A percentile compares a stretch with the other conserved stretches of the same genome.
phyloP scores from a whole-genome alignment of 2,888 invertebrate genomes.

The Raillietiella orientalis region DNA sequence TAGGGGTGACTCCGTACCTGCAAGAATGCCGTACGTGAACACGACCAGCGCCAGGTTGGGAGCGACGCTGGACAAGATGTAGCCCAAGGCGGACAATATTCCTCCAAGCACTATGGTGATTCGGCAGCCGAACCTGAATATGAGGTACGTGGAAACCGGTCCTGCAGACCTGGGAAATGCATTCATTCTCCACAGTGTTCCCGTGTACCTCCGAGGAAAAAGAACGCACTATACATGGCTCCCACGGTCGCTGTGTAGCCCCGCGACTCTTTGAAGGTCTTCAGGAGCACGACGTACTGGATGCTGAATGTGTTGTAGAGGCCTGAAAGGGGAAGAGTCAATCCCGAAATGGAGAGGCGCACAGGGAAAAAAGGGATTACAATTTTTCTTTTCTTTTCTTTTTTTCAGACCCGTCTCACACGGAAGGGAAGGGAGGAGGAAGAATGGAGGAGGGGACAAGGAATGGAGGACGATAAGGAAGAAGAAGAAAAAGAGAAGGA shows the following conservation, averaged over 20 bases:
- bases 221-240: constrained; percentile 8
- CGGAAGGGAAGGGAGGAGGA: no score
- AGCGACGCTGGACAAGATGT: constrained; percentile 16
- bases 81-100: constrained; percentile 16
- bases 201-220: constrained; percentile 7
- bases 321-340: no score
- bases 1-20: no score
- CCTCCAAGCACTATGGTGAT: constrained; percentile 17
- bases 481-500: no score
- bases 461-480: no score
- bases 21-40: constrained; percentile 18
- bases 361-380: no score
- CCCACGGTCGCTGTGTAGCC: constrained; percentile 9
- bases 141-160: constrained; percentile 19
- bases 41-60: constrained; percentile 17
- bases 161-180: constrained; percentile 11
- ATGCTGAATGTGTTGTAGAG: constrained; percentile 8
- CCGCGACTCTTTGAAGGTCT: constrained; percentile 7
- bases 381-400: no score
- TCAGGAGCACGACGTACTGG: constrained; percentile 8
- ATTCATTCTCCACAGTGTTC: neutral
- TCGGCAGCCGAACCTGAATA: constrained; percentile 19
- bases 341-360: no score
- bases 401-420: no score
- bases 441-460: no score